Base-by-base conservation (phyloP, 2,797 vertebrate genomes). In the Amniataba percoides region DNA sequence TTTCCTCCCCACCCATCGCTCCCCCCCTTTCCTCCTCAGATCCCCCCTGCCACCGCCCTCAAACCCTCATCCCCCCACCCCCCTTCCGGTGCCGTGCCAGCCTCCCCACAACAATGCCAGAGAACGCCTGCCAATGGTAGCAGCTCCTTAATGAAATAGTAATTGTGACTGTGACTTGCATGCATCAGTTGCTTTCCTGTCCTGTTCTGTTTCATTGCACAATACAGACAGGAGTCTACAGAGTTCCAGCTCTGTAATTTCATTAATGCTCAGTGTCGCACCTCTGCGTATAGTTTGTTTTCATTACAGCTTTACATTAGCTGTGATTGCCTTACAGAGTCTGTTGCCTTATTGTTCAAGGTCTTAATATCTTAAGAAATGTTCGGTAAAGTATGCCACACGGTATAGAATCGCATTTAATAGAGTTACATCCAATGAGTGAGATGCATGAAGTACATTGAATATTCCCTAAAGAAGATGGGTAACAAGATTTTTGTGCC, bases 101-200 rank as follows among this genome's bases (percentile, higher is more conserved):
- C 78, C 77, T 83, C 78, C 66, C 48, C 42, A 65, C 75, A 83
- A 92, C 83, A 91, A 87, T 90, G 89, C 87, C 87, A 92, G 81
- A 77, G 78, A 89, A 55, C 11, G 76, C 16, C 79, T 90, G 92
- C 91, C 91, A 94, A 92, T 81, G 62, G 81, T 78, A 82, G 88
- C 88, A 86, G 88, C 91, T 88, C 88, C 85, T 91, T 93, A 93
- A 95, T 95, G 91, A 94, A 94, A 95, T 91, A 93, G 90, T 94
- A 93, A 94, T 91, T 94, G 94, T 93, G 86, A 89, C 88, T 94
- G 93, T 90, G 89, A 90, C 85, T 90, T 77, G 82, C 90, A 90
- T 87, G 87, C 90, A 87, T 88, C 84, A 80, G 78, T 93, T 83
- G 88, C 87, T 90, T 81, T 85, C 71, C 88, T 89, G 88, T 87